Conservation (phyloP, 2,888 invertebrate genomes). For the Epicampocera succincta region DNA sequence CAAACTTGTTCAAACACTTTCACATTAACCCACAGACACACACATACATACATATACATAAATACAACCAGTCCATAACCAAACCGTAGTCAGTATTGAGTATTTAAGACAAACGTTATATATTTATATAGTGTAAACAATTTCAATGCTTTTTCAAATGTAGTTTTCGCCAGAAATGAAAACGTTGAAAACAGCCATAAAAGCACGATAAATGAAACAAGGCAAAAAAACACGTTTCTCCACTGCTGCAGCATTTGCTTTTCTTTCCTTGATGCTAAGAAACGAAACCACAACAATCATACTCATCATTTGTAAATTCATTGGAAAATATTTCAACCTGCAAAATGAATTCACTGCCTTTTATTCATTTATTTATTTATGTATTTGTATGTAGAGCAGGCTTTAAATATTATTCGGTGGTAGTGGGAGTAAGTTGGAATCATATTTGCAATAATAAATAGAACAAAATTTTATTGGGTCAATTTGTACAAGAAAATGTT, state of each 20-base stretch:
- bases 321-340: constrained; percentile 10
- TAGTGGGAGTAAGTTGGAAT: background rate
- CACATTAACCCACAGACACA: background rate
- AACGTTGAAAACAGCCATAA: constrained; percentile 4
- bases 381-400: constrained; percentile 7
- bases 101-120: constrained; percentile 20
- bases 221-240: constrained; percentile 9
- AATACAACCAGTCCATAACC: background rate
- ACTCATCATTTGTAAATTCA: constrained; percentile 41
- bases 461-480: constrained; percentile 61
- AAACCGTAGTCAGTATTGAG: constrained; percentile 16
- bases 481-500: constrained; percentile 63
- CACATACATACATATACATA: background rate
- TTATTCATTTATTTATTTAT: constrained; percentile 4
- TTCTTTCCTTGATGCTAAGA: constrained; percentile 3
- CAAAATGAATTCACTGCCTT: constrained; percentile 9
- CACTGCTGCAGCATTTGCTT: background rate
- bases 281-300: constrained; percentile 48
- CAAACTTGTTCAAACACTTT: background rate
- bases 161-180: constrained; percentile 10
- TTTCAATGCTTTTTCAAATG: background rate
- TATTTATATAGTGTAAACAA: constrained; percentile 14
- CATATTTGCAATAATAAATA: constrained; percentile 30
- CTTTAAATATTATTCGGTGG: background rate
- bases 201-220: background rate